Percentiles rank a stretch among this genome's conserved stretches.
Conservation (phyloP, 2,113 vertebrate genomes). For the Pelusios castaneus region DNA sequence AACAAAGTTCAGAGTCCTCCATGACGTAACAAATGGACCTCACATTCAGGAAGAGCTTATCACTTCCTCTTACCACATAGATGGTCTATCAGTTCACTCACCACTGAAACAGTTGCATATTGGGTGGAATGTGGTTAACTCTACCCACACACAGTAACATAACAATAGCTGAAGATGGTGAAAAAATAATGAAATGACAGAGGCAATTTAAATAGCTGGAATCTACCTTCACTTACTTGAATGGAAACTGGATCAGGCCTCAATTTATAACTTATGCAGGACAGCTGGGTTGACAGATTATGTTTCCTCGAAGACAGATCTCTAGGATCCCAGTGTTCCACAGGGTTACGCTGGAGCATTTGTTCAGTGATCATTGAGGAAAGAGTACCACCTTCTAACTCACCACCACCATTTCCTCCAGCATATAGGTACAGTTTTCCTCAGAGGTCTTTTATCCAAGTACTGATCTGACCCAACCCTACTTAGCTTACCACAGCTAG, state of each 20-base stretch:
- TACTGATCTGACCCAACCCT: neutral
- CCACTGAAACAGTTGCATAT: slow-evolving; percentile 69
- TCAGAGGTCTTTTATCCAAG: slow-evolving; percentile 48
- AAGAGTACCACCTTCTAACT: slow-evolving; percentile 57
- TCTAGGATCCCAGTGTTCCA: slow-evolving; percentile 39
- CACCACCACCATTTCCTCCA: slow-evolving; percentile 54
- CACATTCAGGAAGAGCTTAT: neutral
- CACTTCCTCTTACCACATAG: neutral
- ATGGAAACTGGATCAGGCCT: slow-evolving; percentile 54
- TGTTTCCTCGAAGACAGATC: slow-evolving; percentile 60
- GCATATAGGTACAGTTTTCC: slow-evolving; percentile 40
- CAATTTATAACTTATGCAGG: slow-evolving; percentile 56
- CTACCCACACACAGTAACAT: slow-evolving; percentile 68
- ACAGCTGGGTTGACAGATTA: slow-evolving; percentile 66
- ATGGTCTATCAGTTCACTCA: slow-evolving; percentile 56
- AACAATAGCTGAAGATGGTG: slow-evolving; percentile 67
- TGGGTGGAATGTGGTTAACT: slow-evolving; percentile 71
- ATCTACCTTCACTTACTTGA: slow-evolving; percentile 52
- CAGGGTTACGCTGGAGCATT: slow-evolving; percentile 33
- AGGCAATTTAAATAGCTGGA: slow-evolving; percentile 69
- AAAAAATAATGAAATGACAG: slow-evolving; percentile 63
- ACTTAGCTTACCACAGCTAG: slow-evolving; percentile 43
- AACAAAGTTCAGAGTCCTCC: neutral
- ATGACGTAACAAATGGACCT: neutral
- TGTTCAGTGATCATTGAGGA: slow-evolving; percentile 58